These are phyloP conservation scores for Drosophila prostipennis DNA, from an alignment of 2,888 invertebrate genomes.

Conservation along the genomic window DNA sequence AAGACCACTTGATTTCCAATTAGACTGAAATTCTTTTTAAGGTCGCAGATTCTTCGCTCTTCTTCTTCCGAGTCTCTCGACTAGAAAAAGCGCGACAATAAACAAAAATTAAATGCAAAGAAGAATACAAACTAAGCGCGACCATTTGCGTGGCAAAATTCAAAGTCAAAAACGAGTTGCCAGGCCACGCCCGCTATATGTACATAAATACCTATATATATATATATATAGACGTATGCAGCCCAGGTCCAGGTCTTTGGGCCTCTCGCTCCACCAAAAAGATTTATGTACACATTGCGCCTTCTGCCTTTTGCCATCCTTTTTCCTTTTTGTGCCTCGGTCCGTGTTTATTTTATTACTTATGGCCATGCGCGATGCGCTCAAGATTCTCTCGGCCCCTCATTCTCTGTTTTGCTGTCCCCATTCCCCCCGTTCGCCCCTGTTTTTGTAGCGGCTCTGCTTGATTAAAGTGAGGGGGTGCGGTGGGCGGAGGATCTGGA, in stretches of 20 bases:
- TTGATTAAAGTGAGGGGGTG: conserved; percentile 67
- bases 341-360: conserved; percentile 65
- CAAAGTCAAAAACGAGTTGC: conserved; percentile 58
- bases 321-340: conserved; percentile 48
- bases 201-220: conserved; percentile 20
- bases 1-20: conserved; percentile 26
- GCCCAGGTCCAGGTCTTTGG: conserved; percentile 28
- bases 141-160: conserved; percentile 72
- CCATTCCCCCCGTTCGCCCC: neutral
- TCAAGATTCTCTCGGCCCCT: conserved; percentile 10
- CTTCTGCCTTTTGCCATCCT: conserved; percentile 47
- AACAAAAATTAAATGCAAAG: conserved; percentile 44
- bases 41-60: conserved; percentile 44
- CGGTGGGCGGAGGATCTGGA: conserved; percentile 21
- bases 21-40: conserved; percentile 62
- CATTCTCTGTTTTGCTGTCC: conserved; percentile 1
- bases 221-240: conserved; percentile 5
- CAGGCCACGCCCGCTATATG: conserved; percentile 66
- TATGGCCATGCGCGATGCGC: conserved; percentile 50
- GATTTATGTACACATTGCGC: conserved; percentile 65
- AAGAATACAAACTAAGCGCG: conserved; percentile 56
- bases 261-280: conserved; percentile 39
- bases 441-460: conserved; percentile 47
- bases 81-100: conserved; percentile 45
- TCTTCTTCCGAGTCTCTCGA: conserved; percentile 1